phyloP scores from a whole-genome alignment of 2,888 invertebrate species.

The Drosophila falleni region DNA sequence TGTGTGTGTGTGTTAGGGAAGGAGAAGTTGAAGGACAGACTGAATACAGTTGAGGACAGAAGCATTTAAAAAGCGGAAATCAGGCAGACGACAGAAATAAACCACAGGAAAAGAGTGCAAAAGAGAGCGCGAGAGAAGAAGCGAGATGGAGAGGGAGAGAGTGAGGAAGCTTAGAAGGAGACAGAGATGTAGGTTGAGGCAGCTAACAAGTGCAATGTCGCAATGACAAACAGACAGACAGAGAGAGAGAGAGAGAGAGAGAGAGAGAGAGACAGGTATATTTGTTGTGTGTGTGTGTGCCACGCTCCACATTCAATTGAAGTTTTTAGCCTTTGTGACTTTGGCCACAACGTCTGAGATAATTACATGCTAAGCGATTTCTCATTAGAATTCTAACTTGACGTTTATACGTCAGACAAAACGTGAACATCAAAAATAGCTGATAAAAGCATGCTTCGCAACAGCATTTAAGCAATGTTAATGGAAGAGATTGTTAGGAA shows the following conservation, averaged over 20 bases:
- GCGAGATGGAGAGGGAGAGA: conserved; percentile 1
- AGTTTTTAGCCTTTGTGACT: conserved; percentile 7
- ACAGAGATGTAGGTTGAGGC: neutral
- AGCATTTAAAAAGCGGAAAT: conserved; percentile 80
- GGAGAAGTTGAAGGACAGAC: conserved; percentile 54
- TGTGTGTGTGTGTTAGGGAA: conserved; percentile 25
- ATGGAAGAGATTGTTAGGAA: too few species aligned
- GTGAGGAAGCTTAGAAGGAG: neutral
- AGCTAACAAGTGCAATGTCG: conserved; percentile 45
- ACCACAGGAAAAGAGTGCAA: conserved; percentile 48
- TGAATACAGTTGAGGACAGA: conserved; percentile 43
- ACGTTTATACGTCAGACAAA: neutral
- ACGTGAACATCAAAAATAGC: neutral
- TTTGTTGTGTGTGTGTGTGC: conserved; percentile 14
- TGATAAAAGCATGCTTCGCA: too few species aligned
- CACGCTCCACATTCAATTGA: conserved; percentile 24
- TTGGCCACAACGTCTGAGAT: conserved; percentile 25
- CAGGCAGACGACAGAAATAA: conserved; percentile 74
- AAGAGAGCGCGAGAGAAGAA: conserved; percentile 18
- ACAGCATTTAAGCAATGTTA: too few species aligned
- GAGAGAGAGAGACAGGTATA: conserved; percentile 1
- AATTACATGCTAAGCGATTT: conserved; percentile 50
- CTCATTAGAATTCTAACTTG: conserved; percentile 2
- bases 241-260: conserved; percentile 6
- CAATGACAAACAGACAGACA: conserved; percentile 12